A percentile compares a stretch with the other conserved stretches of the same genome.
Conservation (phyloP, 64 coral and sea anemone species). For the Hydrozoanthus tunicans region DNA sequence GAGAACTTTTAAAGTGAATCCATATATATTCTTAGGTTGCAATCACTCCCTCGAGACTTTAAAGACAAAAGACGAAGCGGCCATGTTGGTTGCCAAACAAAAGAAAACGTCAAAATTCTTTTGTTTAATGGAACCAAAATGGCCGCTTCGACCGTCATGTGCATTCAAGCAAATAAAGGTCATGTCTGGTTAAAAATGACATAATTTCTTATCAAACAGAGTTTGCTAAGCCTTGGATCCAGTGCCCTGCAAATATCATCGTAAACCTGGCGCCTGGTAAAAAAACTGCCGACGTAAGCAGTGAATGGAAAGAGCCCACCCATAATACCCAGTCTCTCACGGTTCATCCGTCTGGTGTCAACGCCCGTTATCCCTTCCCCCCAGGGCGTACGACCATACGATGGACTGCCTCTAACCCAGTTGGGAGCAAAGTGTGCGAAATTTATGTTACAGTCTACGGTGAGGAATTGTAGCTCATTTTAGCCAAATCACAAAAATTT, state of each 20-base stretch:
- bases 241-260: conserved; percentile 42
- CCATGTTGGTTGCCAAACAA: too few species aligned
- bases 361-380: conserved; percentile 11
- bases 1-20: too few species aligned
- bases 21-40: too few species aligned
- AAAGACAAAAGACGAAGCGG: too few species aligned
- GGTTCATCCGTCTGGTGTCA: conserved; percentile 14
- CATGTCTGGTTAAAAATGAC: background rate
- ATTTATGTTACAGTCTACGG: conserved; percentile 45
- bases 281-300: conserved; percentile 9
- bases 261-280: conserved; percentile 5
- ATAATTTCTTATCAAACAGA: conserved; percentile 5
- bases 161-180: too few species aligned
- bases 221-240: conserved; percentile 45
- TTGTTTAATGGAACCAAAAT: too few species aligned
- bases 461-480: background rate
- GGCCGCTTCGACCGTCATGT: too few species aligned
- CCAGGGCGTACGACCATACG: conserved; percentile 41
- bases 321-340: conserved; percentile 31
- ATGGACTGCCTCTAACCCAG: conserved; percentile 36
- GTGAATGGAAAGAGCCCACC: conserved; percentile 24
- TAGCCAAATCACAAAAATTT: background rate
- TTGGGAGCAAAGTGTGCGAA: conserved; percentile 29
- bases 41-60: too few species aligned
- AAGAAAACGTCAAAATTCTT: too few species aligned